phyloP scores from a whole-genome alignment of 2,113 vertebrate genomes.

The Uropsilus gracilis region DNA sequence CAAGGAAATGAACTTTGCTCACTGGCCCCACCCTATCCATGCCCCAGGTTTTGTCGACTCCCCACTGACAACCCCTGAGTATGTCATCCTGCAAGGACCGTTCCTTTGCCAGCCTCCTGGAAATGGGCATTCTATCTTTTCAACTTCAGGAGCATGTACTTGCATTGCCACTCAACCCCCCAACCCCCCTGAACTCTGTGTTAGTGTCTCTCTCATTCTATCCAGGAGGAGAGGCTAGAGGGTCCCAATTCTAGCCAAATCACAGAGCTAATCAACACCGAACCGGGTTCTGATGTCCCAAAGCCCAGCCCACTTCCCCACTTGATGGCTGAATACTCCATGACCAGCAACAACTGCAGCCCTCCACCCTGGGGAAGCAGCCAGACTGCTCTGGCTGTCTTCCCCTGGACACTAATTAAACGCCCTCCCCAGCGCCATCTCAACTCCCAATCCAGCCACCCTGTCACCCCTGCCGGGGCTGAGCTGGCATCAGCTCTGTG shows the following conservation, averaged over 20 bases:
- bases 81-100: not conserved
- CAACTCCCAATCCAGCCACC: not conserved
- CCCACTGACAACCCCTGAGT: too few species aligned
- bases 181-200: not conserved
- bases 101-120: not conserved
- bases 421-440: not conserved
- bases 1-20: not conserved
- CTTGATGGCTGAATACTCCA: not conserved
- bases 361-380: not conserved
- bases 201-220: not conserved
- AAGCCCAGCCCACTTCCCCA: not conserved
- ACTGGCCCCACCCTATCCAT: not conserved
- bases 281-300: not conserved
- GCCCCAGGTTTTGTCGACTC: not conserved
- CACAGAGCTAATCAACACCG: not conserved
- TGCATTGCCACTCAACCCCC: not conserved
- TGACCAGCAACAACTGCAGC: not conserved
- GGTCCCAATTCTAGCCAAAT: not conserved
- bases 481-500: conserved; percentile 13
- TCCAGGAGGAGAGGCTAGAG: not conserved
- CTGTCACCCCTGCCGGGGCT: not conserved
- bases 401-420: conserved; percentile 33
- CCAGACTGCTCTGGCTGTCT: not conserved
- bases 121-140: not conserved
- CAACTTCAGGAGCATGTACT: not conserved